These are phyloP conservation scores for Vespertilio murinus DNA, from an alignment of 2,797 vertebrate genomes.

Conservation along the genomic window DNA sequence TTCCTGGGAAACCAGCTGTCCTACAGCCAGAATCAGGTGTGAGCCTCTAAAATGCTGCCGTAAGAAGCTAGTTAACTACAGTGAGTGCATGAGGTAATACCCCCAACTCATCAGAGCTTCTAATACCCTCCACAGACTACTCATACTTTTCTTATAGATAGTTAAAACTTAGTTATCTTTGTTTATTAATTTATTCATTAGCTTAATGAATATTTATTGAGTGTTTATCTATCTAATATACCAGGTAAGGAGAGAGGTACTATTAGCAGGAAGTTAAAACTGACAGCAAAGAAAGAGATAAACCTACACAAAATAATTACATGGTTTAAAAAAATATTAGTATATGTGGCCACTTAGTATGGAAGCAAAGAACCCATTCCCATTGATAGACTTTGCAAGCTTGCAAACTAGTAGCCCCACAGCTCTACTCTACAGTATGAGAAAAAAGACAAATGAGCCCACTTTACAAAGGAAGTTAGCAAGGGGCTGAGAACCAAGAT, in stretches of 20 bases:
- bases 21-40: not conserved
- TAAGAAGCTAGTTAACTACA: not conserved
- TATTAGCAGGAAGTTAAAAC: not conserved
- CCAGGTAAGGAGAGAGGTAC: not conserved
- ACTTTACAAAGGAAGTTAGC: not conserved
- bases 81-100: accelerated
- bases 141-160: not conserved
- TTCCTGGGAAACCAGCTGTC: not conserved
- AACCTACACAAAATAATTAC: not conserved
- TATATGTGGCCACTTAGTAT: not conserved
- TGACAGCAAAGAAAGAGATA: not conserved
- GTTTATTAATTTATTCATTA: not conserved
- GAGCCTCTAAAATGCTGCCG: not conserved
- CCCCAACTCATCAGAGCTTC: not conserved
- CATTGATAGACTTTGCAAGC: not conserved
- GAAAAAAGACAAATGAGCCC: too few species aligned
- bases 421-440: not conserved
- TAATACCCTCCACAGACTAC: not conserved
- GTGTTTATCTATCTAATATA: not conserved
- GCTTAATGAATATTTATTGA: not conserved
- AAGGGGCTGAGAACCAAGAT: too few species aligned
- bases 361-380: not conserved
- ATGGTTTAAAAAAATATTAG: not conserved
- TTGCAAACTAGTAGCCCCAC: not conserved
- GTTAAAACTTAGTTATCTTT: not conserved